Conservation (phyloP, 2,113 vertebrate genomes). For the Cacatua alba region DNA sequence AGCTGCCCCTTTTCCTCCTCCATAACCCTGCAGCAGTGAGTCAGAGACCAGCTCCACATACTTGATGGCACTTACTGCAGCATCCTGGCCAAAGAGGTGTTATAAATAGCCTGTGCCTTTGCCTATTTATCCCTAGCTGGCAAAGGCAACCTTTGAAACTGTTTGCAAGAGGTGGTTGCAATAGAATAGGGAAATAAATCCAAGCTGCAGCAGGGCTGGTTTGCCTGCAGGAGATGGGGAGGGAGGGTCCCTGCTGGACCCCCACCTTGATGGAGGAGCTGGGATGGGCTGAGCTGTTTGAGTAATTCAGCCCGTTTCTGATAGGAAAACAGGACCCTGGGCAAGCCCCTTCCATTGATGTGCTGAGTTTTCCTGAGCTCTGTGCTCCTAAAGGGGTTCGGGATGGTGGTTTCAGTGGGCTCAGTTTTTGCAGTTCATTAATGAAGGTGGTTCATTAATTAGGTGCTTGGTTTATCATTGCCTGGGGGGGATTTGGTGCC, state of each 20-base stretch:
- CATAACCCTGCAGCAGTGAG: background rate
- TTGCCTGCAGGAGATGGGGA: background rate
- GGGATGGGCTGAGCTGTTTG: background rate
- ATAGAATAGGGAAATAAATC: background rate
- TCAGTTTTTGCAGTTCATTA: background rate
- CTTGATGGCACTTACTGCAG: background rate
- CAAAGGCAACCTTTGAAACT: background rate
- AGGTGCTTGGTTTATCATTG: background rate
- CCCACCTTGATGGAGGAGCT: background rate
- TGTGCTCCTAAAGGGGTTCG: background rate
- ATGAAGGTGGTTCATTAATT: background rate
- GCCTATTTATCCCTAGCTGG: background rate
- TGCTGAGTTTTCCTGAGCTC: background rate
- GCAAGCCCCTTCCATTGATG: background rate
- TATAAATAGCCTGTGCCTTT: constrained; percentile 15
- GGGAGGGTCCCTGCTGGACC: no score
- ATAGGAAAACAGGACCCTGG: background rate
- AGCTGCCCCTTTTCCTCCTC: background rate
- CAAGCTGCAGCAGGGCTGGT: background rate
- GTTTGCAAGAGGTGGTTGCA: background rate
- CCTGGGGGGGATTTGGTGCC: background rate
- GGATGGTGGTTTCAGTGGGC: background rate
- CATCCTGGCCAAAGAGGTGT: background rate
- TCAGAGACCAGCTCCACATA: background rate
- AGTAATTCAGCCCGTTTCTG: background rate